Percentiles rank a stretch among this genome's conserved stretches.
These are phyloP conservation scores for Galbula dea DNA, from an alignment of 2,113 vertebrate genomes.

Conservation along the genomic window DNA sequence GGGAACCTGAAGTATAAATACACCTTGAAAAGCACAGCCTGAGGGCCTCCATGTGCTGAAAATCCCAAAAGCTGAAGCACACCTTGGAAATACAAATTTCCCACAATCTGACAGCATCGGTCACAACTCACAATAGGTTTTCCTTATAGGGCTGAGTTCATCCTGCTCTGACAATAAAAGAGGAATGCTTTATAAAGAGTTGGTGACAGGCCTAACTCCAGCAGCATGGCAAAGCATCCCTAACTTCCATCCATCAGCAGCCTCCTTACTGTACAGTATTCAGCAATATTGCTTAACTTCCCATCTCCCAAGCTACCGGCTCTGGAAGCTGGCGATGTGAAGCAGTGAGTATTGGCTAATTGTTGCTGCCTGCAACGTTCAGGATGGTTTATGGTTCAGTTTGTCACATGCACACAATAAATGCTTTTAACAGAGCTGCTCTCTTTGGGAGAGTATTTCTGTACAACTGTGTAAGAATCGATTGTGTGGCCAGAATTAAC, in stretches of 20 bases:
- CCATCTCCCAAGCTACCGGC: neutral
- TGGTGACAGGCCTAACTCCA: neutral
- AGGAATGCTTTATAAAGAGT: neutral
- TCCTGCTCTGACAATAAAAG: neutral
- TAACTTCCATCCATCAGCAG: neutral
- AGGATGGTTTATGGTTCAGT: neutral
- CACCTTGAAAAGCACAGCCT: neutral
- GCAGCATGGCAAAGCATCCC: conserved; percentile 10
- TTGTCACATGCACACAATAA: neutral
- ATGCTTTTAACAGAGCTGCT: conserved; percentile 5
- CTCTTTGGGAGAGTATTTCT: neutral
- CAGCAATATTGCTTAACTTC: neutral
- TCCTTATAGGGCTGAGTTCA: neutral
- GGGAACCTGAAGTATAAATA: neutral
- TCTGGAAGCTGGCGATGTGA: neutral
- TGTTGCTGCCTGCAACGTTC: neutral
- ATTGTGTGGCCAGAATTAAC: neutral
- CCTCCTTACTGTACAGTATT: neutral
- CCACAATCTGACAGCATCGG: fast-evolving
- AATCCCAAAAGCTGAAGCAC: neutral
- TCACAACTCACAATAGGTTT: neutral
- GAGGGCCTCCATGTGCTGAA: neutral
- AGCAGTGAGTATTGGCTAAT: neutral
- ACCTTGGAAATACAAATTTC: neutral
- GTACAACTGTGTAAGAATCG: neutral